Conservation (phyloP, 2,113 vertebrate species). For the Carlito syrichta region DNA sequence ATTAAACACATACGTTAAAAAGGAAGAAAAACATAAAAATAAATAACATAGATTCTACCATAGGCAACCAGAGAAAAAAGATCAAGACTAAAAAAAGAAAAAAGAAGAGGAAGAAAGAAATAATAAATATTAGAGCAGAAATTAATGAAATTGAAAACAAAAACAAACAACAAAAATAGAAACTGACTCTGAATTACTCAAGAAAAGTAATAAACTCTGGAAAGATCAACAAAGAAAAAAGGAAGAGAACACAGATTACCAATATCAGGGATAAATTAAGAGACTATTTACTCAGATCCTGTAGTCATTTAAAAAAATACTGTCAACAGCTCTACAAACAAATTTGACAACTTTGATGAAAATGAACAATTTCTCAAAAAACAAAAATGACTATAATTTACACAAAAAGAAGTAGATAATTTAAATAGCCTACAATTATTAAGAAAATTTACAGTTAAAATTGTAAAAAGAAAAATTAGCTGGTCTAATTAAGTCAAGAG, state of each 20-base stretch:
- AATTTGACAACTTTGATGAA: neutral
- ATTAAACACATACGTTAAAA: neutral
- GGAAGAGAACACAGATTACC: neutral
- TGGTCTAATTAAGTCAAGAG: neutral
- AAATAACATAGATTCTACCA: neutral
- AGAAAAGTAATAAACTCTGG: neutral
- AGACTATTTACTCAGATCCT: neutral
- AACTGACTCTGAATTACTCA: neutral
- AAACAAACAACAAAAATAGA: neutral
- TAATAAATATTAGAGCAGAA: neutral
- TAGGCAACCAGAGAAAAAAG: neutral
- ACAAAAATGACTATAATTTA: neutral
- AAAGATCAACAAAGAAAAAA: neutral
- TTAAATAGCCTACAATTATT: neutral
- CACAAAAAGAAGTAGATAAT: neutral
- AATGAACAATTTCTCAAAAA: neutral
- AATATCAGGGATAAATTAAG: neutral
- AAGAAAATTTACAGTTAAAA: neutral
- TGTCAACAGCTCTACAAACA: neutral
- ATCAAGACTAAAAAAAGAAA: neutral
- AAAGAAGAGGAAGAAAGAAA: neutral
- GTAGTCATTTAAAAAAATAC: neutral
- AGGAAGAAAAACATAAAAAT: neutral
- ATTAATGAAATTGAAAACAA: neutral
- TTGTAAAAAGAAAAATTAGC: neutral